Evolutionary conservation across 2,113 vertebrate species (phyloP).

Genomic region (Psophia crepitans): DNA sequence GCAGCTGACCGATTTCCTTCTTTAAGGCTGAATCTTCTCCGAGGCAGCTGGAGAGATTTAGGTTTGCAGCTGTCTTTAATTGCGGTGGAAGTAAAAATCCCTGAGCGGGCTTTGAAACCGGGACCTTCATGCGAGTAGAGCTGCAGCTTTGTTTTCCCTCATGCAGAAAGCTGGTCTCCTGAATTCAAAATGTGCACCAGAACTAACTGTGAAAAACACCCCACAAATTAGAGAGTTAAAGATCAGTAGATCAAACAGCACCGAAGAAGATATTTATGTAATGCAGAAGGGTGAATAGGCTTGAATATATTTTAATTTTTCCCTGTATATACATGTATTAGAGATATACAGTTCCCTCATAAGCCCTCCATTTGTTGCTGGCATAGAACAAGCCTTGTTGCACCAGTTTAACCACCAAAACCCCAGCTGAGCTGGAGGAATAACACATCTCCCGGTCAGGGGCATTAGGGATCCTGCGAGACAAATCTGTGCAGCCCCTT

Average conservation of each 20-base stretch:
- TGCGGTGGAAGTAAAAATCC: not conserved
- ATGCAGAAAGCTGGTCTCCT: not conserved
- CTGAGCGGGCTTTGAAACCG: not conserved
- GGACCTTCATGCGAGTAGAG: not conserved
- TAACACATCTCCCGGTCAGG: not conserved
- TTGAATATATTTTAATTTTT: conserved; percentile 22
- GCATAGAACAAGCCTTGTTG: not conserved
- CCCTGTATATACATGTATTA: not conserved
- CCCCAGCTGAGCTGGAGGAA: not conserved
- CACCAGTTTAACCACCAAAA: not conserved
- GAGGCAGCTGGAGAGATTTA: not conserved
- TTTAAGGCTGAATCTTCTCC: not conserved
- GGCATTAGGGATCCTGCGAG: not conserved
- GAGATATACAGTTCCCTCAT: not conserved
- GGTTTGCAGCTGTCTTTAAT: conserved; percentile 41
- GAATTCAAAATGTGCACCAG: not conserved
- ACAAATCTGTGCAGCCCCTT: not conserved
- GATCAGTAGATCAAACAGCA: not conserved
- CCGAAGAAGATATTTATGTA: not conserved
- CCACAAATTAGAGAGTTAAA: not conserved
- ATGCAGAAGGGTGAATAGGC: not conserved
- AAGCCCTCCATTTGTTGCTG: not conserved
- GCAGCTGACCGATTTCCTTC: conserved; percentile 2
- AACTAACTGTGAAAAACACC: not conserved
- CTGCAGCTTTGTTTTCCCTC: not conserved